Conservation (phyloP, 2,888 invertebrate genomes). For the Dorcus parallelipipedus region DNA sequence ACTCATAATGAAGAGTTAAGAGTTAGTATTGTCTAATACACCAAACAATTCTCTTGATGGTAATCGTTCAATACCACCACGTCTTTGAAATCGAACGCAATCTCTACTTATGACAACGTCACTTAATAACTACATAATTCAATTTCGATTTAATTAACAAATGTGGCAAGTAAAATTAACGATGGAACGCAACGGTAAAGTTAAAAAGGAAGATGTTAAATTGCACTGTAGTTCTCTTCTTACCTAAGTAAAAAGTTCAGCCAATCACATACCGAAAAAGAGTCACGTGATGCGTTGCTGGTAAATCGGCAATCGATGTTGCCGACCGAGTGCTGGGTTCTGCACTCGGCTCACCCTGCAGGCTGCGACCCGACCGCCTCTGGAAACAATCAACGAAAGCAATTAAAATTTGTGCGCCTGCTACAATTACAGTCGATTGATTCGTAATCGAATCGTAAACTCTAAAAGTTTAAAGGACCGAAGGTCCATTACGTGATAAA, state of each 20-base stretch:
- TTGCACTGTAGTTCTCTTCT: not conserved
- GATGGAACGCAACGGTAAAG: not conserved
- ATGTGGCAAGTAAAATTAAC: too few relatives aligned
- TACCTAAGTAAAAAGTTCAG: too few relatives aligned
- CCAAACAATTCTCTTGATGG: conserved; percentile 12
- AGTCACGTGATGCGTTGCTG: conserved; percentile 13
- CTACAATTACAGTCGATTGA: conserved; percentile 3
- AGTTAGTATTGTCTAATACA: conserved; percentile 24
- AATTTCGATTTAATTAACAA: too few relatives aligned
- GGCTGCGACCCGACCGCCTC: conserved; percentile 60
- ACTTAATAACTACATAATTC: too few relatives aligned
- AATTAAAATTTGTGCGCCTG: conserved; percentile 12
- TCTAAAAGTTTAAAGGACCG: too few relatives aligned
- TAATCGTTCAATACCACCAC: too few relatives aligned
- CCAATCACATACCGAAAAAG: not conserved
- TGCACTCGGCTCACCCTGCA: conserved; percentile 56
- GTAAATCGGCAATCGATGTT: conserved; percentile 29
- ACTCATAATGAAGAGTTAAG: conserved; percentile 3
- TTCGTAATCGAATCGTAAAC: too few relatives aligned
- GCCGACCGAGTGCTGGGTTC: conserved; percentile 48
- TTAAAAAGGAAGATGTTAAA: not conserved
- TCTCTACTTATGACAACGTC: too few relatives aligned
- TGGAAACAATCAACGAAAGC: conserved; percentile 17
- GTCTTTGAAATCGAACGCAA: too few relatives aligned
- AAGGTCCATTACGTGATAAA: too few relatives aligned